Evolutionary conservation across 2,888 invertebrate species (phyloP).

Genomic region (Hofmannophila pseudospretella): DNA sequence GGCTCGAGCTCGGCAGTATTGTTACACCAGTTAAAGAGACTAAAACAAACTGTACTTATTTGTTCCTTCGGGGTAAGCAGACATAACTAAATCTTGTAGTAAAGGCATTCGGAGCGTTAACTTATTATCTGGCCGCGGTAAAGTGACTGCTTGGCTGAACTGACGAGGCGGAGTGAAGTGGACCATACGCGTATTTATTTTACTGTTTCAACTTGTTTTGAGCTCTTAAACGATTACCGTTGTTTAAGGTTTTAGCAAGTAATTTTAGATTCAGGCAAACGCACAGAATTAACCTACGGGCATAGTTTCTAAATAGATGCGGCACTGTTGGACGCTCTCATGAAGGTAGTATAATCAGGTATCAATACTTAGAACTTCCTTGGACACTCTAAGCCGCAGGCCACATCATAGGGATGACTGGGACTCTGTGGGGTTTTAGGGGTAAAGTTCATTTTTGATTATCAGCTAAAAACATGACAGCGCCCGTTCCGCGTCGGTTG

Average conservation of each 20-base stretch:
- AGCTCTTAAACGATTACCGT: constrained; percentile 24
- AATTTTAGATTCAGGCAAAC: constrained; percentile 5
- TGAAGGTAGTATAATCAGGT: too few species aligned
- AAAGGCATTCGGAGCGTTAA: constrained; percentile 16
- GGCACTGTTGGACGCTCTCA: too few species aligned
- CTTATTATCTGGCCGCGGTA: constrained; percentile 19
- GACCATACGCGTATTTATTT: constrained; percentile 24
- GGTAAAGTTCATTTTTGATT: too few species aligned
- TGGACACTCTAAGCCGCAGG: not conserved
- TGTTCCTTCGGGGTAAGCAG: constrained; percentile 49
- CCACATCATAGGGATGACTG: too few species aligned
- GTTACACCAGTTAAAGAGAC: constrained; percentile 57
- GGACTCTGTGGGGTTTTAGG: too few species aligned
- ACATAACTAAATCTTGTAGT: constrained; percentile 29
- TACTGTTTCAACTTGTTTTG: constrained; percentile 28
- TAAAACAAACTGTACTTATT: constrained; percentile 45
- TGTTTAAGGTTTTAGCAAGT: constrained; percentile 15
- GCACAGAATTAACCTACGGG: too few species aligned
- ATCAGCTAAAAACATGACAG: too few species aligned
- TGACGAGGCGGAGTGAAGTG: constrained; percentile 13
- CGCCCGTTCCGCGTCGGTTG: too few species aligned
- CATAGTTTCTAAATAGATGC: too few species aligned
- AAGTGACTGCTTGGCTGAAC: constrained; percentile 17
- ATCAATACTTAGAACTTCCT: too few species aligned
- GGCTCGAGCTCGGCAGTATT: constrained; percentile 46